phyloP scores from a whole-genome alignment of 2,888 invertebrate genomes.

The Alloplasta piceator region DNA sequence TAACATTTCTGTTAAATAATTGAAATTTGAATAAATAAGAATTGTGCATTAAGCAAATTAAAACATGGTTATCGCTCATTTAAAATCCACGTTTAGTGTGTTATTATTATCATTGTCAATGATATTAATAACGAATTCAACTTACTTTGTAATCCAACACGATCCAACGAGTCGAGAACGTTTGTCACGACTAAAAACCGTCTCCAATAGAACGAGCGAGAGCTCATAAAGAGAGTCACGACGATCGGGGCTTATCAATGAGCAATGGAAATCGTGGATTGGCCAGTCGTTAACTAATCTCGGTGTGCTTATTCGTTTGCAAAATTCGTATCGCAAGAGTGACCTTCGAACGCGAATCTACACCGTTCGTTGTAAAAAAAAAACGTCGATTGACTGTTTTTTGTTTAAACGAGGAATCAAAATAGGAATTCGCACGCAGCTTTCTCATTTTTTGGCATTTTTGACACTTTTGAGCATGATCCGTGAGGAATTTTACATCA shows the following conservation, averaged over 20 bases:
- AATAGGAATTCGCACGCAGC: too few species aligned
- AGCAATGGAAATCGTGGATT: slow-evolving; percentile 41
- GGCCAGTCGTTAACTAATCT: slow-evolving; percentile 56
- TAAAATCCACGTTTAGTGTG: too few species aligned
- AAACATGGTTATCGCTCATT: too few species aligned
- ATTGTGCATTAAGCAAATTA: too few species aligned
- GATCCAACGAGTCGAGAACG: slow-evolving; percentile 15
- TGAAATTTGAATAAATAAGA: too few species aligned
- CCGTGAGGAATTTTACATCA: too few species aligned
- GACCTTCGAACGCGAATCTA: slow-evolving; percentile 5
- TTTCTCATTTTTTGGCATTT: too few species aligned
- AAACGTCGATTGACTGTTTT: background rate
- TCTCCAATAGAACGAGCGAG: slow-evolving; percentile 16
- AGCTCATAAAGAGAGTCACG: slow-evolving; percentile 16
- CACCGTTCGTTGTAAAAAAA: background rate
- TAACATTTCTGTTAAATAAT: too few species aligned
- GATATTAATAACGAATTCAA: background rate
- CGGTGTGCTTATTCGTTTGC: background rate
- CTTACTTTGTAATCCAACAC: slow-evolving; percentile 27
- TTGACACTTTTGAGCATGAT: too few species aligned
- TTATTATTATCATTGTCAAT: too few species aligned
- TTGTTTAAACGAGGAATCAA: too few species aligned
- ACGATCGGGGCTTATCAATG: slow-evolving; percentile 46
- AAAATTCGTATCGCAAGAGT: background rate
- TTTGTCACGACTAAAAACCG: slow-evolving; percentile 22